Evolutionary conservation across 92 coral and sea anemone genomes (phyloP).

Genomic region (Epizoanthus fatuus): DNA sequence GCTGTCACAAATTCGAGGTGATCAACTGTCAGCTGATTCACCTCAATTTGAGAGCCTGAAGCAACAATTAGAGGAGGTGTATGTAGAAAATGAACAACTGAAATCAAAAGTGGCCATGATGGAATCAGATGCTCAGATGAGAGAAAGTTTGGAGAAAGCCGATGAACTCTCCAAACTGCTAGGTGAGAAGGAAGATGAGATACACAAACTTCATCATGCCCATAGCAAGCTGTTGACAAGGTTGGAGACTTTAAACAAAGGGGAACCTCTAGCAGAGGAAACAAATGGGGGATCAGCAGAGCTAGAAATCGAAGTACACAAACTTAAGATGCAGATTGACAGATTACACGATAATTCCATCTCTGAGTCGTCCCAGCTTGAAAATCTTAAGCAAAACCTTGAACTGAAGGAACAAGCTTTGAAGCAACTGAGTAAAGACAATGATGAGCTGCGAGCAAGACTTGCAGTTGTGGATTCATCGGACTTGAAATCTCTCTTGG

Average conservation of each 20-base stretch:
- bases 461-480: conserved; percentile 76
- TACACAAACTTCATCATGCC: conserved; percentile 73
- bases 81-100: conserved; percentile 71
- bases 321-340: conserved; percentile 61
- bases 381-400: conserved; percentile 76
- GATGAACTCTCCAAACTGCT: conserved; percentile 83
- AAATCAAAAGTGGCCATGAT: conserved; percentile 38
- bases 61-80: conserved; percentile 60
- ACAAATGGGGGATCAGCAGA: conserved; percentile 73
- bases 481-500: conserved; percentile 81
- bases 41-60: conserved; percentile 33
- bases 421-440: conserved; percentile 80
- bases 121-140: conserved; percentile 59
- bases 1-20: conserved; percentile 36
- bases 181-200: conserved; percentile 86
- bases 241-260: conserved; percentile 80
- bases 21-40: conserved; percentile 2
- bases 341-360: conserved; percentile 65
- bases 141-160: conserved; percentile 77
- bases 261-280: conserved; percentile 81
- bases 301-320: conserved; percentile 81
- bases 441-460: conserved; percentile 78
- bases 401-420: conserved; percentile 80
- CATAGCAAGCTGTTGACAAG: conserved; percentile 79
- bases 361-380: conserved; percentile 83